A percentile compares a stretch with the other conserved stretches of the same genome.
These are phyloP conservation scores for Diadromus collaris DNA, from an alignment of 2,888 invertebrate genomes.

Conservation along the genomic window DNA sequence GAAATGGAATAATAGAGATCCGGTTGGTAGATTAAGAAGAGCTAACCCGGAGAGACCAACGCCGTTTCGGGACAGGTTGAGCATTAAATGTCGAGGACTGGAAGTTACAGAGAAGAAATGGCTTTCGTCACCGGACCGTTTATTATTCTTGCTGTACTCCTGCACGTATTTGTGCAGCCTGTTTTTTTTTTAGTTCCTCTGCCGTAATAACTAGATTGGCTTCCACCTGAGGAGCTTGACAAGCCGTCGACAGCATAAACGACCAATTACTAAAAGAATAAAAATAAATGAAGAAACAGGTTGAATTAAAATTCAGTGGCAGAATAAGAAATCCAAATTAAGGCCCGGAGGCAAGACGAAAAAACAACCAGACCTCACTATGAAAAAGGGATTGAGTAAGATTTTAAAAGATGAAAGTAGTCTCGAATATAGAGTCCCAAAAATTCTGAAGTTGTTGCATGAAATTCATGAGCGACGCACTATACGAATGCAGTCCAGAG, in stretches of 20 bases:
- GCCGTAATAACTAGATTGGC: background rate
- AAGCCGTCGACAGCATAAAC: constrained; percentile 2
- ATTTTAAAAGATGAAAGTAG: background rate
- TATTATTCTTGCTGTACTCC: background rate
- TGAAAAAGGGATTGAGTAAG: background rate
- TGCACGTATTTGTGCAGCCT: background rate
- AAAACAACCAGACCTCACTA: background rate
- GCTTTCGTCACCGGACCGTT: constrained; percentile 15
- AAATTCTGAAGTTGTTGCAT: background rate
- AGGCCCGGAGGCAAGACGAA: background rate
- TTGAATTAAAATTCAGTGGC: constrained; percentile 2
- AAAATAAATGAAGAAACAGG: background rate
- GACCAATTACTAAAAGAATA: background rate
- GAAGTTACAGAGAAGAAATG: constrained; percentile 13
- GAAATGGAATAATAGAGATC: constrained; percentile 60
- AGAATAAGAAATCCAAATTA: background rate
- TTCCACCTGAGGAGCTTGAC: background rate
- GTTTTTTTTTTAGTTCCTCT: background rate
- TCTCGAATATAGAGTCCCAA: background rate
- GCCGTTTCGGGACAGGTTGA: constrained; percentile 45
- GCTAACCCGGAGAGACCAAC: constrained; percentile 16
- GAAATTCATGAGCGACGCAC: background rate
- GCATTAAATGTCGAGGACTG: constrained; percentile 34
- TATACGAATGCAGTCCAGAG: background rate
- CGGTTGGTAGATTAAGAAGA: constrained; percentile 38